Percentiles rank a stretch among this genome's conserved stretches.
phyloP scores from a whole-genome alignment of 2,113 vertebrate genomes.

The Barbus barbus region DNA sequence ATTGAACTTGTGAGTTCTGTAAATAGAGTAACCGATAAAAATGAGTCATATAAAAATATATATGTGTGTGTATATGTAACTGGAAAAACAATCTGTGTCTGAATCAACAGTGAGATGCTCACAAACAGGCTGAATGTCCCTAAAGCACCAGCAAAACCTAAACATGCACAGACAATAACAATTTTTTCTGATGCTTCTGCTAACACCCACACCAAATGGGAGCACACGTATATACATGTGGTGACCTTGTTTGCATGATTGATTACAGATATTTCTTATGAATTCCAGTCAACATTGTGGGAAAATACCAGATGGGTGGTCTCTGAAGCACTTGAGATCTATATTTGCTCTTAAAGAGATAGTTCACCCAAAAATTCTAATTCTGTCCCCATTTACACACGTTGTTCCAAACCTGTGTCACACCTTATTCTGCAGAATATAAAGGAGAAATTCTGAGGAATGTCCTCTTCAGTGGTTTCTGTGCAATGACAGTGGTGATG shows the following conservation, averaged over 20 bases:
- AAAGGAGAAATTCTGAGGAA: neutral
- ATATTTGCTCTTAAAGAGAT: neutral
- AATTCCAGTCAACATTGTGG: neutral
- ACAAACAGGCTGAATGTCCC: slow-evolving; percentile 25
- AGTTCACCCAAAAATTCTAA: neutral
- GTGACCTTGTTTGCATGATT: slow-evolving; percentile 49
- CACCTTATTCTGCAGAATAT: neutral
- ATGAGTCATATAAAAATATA: slow-evolving; percentile 50
- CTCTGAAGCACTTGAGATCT: neutral
- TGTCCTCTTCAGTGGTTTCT: neutral
- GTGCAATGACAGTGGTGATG: neutral
- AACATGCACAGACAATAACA: slow-evolving; percentile 27
- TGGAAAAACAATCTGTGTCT: slow-evolving; percentile 43
- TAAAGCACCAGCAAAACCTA: slow-evolving; percentile 21
- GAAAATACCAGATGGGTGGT: slow-evolving; percentile 46
- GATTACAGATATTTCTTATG: slow-evolving; percentile 33
- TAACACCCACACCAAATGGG: slow-evolving; percentile 52
- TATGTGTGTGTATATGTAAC: slow-evolving; percentile 11
- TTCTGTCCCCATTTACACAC: neutral
- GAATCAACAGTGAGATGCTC: slow-evolving; percentile 27
- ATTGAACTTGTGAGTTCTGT: slow-evolving; percentile 44
- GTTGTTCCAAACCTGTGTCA: neutral
- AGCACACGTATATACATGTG: slow-evolving; percentile 25
- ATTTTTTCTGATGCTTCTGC: slow-evolving; percentile 46
- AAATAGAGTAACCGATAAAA: slow-evolving; percentile 49